These are phyloP conservation scores for Perithous albicinctus DNA, from an alignment of 2,888 invertebrate species.

Conservation along the genomic window DNA sequence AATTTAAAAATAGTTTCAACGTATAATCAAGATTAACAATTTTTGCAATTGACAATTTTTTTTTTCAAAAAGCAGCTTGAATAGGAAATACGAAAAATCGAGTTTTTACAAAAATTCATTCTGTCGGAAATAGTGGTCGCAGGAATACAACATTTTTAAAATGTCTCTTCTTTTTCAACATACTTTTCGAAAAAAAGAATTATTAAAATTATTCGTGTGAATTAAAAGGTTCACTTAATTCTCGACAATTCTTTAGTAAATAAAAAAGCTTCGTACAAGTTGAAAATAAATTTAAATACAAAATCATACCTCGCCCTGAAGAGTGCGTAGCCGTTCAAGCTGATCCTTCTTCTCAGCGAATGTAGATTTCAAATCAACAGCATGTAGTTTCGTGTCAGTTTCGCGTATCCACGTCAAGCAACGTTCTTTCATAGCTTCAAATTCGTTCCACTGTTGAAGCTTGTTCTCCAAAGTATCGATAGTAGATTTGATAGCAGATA, in stretches of 20 bases:
- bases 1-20: neutral
- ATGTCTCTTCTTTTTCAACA: too few species aligned
- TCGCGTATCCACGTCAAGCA: constrained; percentile 95
- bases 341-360: constrained; percentile 94
- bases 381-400: constrained; percentile 94
- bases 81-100: too few species aligned
- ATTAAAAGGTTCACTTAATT: too few species aligned
- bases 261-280: neutral
- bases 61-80: too few species aligned
- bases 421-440: constrained; percentile 93
- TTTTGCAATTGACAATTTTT: too few species aligned
- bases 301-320: constrained; percentile 90
- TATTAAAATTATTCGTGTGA: too few species aligned
- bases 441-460: constrained; percentile 96
- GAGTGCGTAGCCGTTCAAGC: constrained; percentile 90
- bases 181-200: too few species aligned
- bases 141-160: too few species aligned
- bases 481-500: constrained; percentile 91
- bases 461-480: constrained; percentile 93
- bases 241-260: neutral
- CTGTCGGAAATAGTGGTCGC: too few species aligned
- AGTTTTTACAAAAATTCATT: too few species aligned
- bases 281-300: neutral
- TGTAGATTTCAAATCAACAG: constrained; percentile 93
- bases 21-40: too few species aligned